Base-by-base conservation (phyloP, 2,797 vertebrate genomes). In the Eulemur mongoz region DNA sequence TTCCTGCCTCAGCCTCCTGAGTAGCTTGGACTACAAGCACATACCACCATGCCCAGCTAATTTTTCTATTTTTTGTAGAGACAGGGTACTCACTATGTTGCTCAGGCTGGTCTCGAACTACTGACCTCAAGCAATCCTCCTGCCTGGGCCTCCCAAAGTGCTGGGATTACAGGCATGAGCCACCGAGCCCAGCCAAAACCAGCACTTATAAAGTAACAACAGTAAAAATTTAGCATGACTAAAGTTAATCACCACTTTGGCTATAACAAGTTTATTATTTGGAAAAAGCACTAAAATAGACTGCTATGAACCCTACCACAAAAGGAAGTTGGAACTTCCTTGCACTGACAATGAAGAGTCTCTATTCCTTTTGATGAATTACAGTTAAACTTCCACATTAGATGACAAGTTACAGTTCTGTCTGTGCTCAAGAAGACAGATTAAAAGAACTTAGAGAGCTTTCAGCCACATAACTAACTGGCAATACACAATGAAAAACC, bases 231-330 rank as follows among this genome's bases (percentile, higher is more conserved):
- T 63, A 92, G n/a, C 52, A n/a, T n/a, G 38, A 89, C 54, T 61
- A 27, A 81, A 85, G 73, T 80, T 76, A 94, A 89, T 89, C 22
- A 80, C 57, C 61, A 78, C 48, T 87, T 88, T 52, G 50, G 38
- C 83, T 59, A 52, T 32, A 54, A 38, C 1, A 30, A 57, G 18
- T 83, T 97, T 84, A 83, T 65, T 80, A 35, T 73, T 89, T 82
- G 85, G 78, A 75, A 79, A 93, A 97, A 78, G 38, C 50, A 93
- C 57, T 67, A 79, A 92, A 92, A 67, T 92, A 73, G 94, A 90
- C 43, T 84, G 54, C 70, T 73, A 13, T 14, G 81, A 67, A 57
- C 20, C 27, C 45, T 94, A 65, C 70, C 75, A 76, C 89, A 78
- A 92, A 89, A 81, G 70, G 63, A 87, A 87, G 40, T 72, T 70